Evolutionary conservation across 2,797 vertebrate species (phyloP).

Genomic region (Gymnoscopelus microlampas): DNA sequence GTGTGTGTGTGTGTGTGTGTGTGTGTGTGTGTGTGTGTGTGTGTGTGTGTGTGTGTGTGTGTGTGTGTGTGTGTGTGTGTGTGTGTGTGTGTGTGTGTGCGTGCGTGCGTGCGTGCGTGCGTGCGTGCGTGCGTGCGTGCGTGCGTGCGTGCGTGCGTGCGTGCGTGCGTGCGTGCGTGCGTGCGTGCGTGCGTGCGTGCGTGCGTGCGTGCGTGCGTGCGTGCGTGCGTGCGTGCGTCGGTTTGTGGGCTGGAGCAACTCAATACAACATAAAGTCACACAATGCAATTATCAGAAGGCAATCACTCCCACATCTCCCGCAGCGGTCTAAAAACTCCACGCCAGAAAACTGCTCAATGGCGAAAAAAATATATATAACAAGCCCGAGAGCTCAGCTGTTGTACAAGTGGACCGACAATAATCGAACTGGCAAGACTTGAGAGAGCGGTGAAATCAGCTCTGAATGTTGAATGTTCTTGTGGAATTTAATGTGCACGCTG

Average conservation of each 20-base stretch:
- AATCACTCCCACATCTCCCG: constrained; percentile 5
- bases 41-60: neutral
- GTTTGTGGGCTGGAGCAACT: neutral
- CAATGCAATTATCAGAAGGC: constrained; percentile 25
- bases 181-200: no score
- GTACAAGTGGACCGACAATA: constrained; percentile 8
- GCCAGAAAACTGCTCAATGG: constrained; percentile 3
- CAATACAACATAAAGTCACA: constrained; percentile 14
- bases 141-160: neutral
- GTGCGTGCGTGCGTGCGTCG: constrained; percentile 1
- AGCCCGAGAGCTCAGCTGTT: constrained; percentile 17
- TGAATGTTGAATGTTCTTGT: neutral
- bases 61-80: no score
- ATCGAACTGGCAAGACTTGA: neutral
- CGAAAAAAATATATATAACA: constrained; percentile 31
- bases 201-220: neutral
- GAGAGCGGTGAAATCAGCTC: constrained; percentile 9
- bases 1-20: no score
- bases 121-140: neutral
- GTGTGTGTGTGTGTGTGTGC: no score
- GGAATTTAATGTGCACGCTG: constrained; percentile 5
- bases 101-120: neutral
- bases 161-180: no score
- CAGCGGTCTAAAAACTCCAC: constrained; percentile 2
- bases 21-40: no score